phyloP scores from a whole-genome alignment of 1,140 invertebrate genomes.

The Hyles vespertilio region DNA sequence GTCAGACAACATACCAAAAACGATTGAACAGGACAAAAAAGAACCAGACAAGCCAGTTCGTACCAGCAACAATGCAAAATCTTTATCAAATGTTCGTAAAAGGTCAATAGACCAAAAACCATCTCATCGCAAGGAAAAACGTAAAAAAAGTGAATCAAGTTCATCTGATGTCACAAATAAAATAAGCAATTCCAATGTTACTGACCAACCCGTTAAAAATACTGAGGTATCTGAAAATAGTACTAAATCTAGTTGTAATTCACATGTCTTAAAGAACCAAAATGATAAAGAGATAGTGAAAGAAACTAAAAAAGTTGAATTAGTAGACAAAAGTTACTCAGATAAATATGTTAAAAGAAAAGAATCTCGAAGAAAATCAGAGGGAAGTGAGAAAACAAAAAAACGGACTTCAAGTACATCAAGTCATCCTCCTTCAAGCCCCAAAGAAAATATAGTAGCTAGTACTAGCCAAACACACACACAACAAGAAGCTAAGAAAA shows the following conservation, averaged over 20 bases:
- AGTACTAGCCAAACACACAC: conserved; percentile 21
- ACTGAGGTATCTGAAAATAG: conserved; percentile 31
- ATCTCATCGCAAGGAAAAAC: conserved; percentile 67
- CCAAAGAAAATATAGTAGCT: conserved; percentile 39
- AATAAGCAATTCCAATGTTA: conserved; percentile 34
- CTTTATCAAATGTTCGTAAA: conserved; percentile 43
- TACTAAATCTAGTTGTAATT: conserved; percentile 35
- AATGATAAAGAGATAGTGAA: conserved; percentile 28
- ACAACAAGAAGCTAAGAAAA: conserved; percentile 48
- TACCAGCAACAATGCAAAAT: conserved; percentile 23
- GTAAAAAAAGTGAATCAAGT: conserved; percentile 49
- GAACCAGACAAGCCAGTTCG: conserved; percentile 25
- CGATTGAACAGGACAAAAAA: conserved; percentile 18
- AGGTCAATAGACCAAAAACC: conserved; percentile 57
- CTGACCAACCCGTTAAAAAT: conserved; percentile 29
- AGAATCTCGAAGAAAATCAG: conserved; percentile 37
- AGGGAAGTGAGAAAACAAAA: conserved; percentile 34
- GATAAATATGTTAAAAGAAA: conserved; percentile 64
- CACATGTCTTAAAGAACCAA: conserved; percentile 40
- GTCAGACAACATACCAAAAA: conserved; percentile 9
- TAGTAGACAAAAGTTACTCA: conserved; percentile 40
- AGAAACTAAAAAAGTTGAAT: conserved; percentile 30
- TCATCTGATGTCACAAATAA: conserved; percentile 15
- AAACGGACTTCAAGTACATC: conserved; percentile 42
- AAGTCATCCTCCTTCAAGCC: conserved; percentile 43